phyloP scores from a whole-genome alignment of 2,113 vertebrate genomes.

The Neolamprologus variostigma region DNA sequence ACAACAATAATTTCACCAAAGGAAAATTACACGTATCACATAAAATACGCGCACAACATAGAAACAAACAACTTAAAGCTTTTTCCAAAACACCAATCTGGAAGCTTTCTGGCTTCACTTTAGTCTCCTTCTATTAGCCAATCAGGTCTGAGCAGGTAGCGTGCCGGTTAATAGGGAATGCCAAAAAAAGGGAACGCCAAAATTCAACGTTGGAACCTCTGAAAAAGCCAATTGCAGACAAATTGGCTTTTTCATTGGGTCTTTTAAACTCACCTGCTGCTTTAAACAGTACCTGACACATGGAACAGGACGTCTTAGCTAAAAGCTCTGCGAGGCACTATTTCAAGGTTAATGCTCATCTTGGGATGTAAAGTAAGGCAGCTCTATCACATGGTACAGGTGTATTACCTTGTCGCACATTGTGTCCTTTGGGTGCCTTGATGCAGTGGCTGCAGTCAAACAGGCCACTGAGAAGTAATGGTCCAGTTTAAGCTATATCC shows the following conservation, averaged over 20 bases:
- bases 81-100: not conserved
- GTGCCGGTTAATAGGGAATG: not conserved
- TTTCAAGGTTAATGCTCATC: not conserved
- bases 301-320: not conserved
- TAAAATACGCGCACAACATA: not conserved
- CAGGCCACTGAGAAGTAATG: not conserved
- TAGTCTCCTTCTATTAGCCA: not conserved
- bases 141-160: not conserved
- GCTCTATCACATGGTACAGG: not conserved
- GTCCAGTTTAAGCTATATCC: not conserved
- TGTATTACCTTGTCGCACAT: not conserved
- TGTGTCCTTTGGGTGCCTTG: not conserved
- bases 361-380: not conserved
- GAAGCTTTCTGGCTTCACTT: not conserved
- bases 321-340: not conserved
- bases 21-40: not conserved
- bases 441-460: not conserved
- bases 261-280: fast-evolving
- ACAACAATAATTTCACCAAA: not conserved
- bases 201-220: not conserved
- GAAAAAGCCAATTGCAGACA: not conserved
- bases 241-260: fast-evolving
- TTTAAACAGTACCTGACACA: not conserved
- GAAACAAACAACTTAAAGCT: not conserved
- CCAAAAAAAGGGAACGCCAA: not conserved